These are phyloP conservation scores for Ceyx melanurus DNA, from an alignment of 2,113 vertebrate species.

Conservation along the genomic window DNA sequence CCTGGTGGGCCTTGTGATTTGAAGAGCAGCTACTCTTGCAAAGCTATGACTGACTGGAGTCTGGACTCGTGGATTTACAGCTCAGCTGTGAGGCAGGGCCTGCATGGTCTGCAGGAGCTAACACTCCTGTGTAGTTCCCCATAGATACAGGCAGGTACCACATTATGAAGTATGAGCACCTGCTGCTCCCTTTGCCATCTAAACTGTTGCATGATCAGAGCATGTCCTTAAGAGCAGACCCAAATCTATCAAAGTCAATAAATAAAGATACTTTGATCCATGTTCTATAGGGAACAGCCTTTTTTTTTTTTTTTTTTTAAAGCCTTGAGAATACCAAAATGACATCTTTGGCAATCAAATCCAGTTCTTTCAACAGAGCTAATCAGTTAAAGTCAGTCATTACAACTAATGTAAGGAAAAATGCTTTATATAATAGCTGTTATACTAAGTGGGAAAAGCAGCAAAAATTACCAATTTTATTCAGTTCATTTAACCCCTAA, in stretches of 20 bases:
- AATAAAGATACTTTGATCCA: not conserved
- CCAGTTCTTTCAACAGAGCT: constrained; percentile 16
- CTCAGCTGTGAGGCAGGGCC: not conserved
- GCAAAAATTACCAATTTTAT: constrained; percentile 70
- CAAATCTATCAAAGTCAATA: not conserved
- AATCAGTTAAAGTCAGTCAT: constrained; percentile 59
- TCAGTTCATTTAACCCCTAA: constrained; percentile 79
- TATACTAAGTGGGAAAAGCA: constrained; percentile 59
- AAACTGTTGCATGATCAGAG: not conserved
- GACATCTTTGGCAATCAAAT: constrained; percentile 53
- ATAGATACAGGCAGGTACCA: not conserved
- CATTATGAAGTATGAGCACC: not conserved
- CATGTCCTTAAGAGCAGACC: not conserved
- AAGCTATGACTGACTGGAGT: not conserved
- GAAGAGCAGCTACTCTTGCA: not conserved
- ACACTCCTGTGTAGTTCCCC: not conserved
- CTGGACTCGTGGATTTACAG: not conserved
- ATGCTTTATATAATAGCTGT: constrained; percentile 54
- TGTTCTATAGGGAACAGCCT: not conserved
- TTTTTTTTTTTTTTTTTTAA: not conserved
- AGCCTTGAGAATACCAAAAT: not conserved
- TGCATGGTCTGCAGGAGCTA: not conserved
- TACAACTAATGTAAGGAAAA: constrained; percentile 55
- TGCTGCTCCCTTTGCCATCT: not conserved
- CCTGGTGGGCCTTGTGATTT: not conserved